These are phyloP conservation scores for Astreopora myriophthalma DNA, from an alignment of 64 coral and sea anemone genomes.

Conservation along the genomic window DNA sequence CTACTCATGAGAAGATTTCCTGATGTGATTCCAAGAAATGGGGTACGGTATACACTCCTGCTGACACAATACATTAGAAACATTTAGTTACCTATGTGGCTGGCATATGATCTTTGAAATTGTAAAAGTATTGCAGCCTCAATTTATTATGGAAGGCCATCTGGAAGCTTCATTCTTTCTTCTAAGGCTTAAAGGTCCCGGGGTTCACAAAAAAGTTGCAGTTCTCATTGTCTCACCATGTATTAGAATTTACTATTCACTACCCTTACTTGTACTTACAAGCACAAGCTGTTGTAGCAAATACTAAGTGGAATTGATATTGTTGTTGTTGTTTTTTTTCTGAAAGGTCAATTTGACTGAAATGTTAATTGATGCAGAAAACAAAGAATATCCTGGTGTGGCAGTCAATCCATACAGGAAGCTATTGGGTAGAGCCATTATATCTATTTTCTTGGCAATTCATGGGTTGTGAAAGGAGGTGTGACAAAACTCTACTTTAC, in stretches of 20 bases:
- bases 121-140: too few species aligned
- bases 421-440: constrained; percentile 51
- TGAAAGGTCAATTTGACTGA: constrained; percentile 77
- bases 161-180: too few species aligned
- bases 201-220: too few species aligned
- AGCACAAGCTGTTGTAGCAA: neutral
- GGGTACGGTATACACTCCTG: constrained; percentile 32
- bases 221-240: too few species aligned
- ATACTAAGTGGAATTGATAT: neutral
- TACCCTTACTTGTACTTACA: too few species aligned
- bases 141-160: too few species aligned
- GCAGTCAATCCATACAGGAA: constrained; percentile 87
- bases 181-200: too few species aligned
- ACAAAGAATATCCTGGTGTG: constrained; percentile 59
- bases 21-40: constrained; percentile 96
- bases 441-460: neutral
- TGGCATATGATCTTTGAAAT: too few species aligned
- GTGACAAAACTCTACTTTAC: neutral
- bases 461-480: too few species aligned
- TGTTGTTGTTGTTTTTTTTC: neutral
- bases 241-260: too few species aligned
- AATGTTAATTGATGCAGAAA: constrained; percentile 86
- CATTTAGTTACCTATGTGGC: too few species aligned
- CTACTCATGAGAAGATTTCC: constrained; percentile 95
- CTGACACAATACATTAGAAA: neutral